phyloP scores from a whole-genome alignment of 2,113 vertebrate species.

The Cranoglanis bouderius region DNA sequence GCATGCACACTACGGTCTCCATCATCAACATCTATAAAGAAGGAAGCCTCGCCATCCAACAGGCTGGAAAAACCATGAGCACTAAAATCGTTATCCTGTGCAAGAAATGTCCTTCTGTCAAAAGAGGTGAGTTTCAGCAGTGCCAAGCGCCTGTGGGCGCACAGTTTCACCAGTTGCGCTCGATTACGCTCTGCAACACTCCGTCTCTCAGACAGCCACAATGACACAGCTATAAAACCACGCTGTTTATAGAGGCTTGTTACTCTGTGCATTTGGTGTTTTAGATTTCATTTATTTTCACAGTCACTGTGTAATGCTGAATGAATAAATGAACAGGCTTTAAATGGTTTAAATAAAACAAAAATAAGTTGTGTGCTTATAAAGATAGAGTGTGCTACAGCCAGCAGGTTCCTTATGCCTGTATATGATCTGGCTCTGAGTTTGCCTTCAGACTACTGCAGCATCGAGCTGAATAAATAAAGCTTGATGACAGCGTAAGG shows the following conservation, averaged over 20 bases:
- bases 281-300: not conserved
- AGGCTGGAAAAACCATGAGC: conserved; percentile 96
- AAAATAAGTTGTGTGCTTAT: not conserved
- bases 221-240: not conserved
- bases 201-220: not conserved
- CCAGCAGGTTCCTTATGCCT: conserved; percentile 39
- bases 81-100: conserved; percentile 88
- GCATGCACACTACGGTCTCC: conserved; percentile 85
- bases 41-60: conserved; percentile 89
- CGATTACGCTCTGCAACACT: not conserved
- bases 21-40: conserved; percentile 96
- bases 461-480: conserved; percentile 36
- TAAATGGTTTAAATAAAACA: not conserved
- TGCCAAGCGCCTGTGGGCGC: too few relatives aligned
- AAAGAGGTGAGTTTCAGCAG: conserved; percentile 81
- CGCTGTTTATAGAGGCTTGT: not conserved
- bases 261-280: not conserved
- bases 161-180: not conserved
- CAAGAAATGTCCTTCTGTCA: conserved; percentile 91
- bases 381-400: not conserved
- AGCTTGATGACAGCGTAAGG: conserved; percentile 48
- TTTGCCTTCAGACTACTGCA: conserved; percentile 57
- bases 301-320: not conserved
- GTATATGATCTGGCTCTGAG: conserved; percentile 64
- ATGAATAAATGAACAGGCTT: not conserved